Evolutionary conservation across 2,888 invertebrate species (phyloP).

Genomic region (Diaperis boleti): DNA sequence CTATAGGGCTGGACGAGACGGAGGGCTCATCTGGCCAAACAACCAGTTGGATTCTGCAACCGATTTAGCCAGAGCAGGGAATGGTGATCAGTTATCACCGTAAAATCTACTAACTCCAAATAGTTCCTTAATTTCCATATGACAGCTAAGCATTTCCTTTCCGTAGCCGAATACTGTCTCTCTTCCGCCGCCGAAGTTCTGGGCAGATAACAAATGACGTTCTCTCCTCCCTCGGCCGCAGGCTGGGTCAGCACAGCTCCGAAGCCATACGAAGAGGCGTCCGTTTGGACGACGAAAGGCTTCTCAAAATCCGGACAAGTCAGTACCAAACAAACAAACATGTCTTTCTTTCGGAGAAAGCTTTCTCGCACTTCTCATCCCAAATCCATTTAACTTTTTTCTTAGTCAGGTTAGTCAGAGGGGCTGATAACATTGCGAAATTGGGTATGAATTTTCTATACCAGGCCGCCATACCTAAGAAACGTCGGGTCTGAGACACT

Average conservation of each 20-base stretch:
- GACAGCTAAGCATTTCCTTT: too few species aligned
- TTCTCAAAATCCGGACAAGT: conserved; percentile 13
- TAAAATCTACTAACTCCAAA: conserved; percentile 44
- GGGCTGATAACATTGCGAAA: conserved; percentile 50
- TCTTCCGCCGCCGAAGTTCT: conserved; percentile 49
- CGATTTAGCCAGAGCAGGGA: too few species aligned
- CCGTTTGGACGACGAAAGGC: conserved; percentile 43
- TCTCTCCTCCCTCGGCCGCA: conserved; percentile 37
- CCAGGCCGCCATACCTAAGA: conserved; percentile 56
- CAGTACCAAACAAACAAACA: conserved; percentile 1
- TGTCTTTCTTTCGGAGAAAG: conserved; percentile 14
- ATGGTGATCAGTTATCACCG: conserved; percentile 46
- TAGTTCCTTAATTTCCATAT: conserved; percentile 47
- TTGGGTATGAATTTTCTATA: conserved; percentile 50
- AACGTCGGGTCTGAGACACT: conserved; percentile 47
- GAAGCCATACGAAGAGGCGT: conserved; percentile 42
- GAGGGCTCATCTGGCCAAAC: conserved; percentile 43
- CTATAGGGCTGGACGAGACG: conserved; percentile 42
- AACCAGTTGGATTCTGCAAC: conserved; percentile 42
- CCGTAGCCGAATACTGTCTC: too few species aligned
- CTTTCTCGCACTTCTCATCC: conserved; percentile 1
- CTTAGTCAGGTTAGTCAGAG: conserved; percentile 44
- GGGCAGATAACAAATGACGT: conserved; percentile 43
- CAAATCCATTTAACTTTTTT: conserved; percentile 4
- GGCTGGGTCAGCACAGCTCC: conserved; percentile 44